These are phyloP conservation scores for Phortica okadai DNA, from an alignment of 2,888 invertebrate species.

Conservation along the genomic window DNA sequence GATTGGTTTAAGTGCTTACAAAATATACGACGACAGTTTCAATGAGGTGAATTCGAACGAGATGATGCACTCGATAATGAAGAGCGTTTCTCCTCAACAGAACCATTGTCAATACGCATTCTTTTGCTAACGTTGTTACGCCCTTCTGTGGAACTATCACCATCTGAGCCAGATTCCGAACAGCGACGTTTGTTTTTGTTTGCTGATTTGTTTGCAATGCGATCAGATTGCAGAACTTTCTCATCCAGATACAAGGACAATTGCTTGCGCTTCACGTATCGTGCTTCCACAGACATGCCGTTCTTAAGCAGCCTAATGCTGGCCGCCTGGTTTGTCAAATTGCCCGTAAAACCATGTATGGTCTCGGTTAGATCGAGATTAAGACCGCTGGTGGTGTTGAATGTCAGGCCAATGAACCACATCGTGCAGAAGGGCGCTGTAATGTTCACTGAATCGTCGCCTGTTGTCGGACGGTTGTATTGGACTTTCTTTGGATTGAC, in stretches of 20 bases:
- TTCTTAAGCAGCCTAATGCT: slow-evolving; percentile 80
- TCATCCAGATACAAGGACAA: slow-evolving; percentile 83
- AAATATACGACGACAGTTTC: too few species aligned
- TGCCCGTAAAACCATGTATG: slow-evolving; percentile 82
- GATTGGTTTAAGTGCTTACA: too few species aligned
- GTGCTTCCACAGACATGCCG: slow-evolving; percentile 87
- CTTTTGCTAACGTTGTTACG: not conserved
- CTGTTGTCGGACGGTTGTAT: slow-evolving; percentile 19
- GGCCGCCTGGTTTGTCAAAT: slow-evolving; percentile 81
- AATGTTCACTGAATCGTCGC: not conserved
- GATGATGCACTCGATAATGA: not conserved
- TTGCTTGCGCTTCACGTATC: slow-evolving; percentile 89
- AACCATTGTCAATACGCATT: not conserved
- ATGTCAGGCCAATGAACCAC: slow-evolving; percentile 97
- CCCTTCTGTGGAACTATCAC: too few species aligned
- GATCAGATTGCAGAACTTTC: slow-evolving; percentile 82
- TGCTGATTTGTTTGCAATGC: slow-evolving; percentile 54
- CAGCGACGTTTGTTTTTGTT: not conserved
- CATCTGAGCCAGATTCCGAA: too few species aligned
- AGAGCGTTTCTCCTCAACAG: not conserved
- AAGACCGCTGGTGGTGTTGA: slow-evolving; percentile 87
- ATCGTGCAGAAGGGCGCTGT: slow-evolving; percentile 82
- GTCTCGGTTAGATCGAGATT: slow-evolving; percentile 88
- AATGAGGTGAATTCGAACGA: too few species aligned
- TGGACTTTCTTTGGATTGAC: slow-evolving; percentile 91